phyloP scores from a whole-genome alignment of 2,113 vertebrate genomes.

The Neomonachus schauinslandi region DNA sequence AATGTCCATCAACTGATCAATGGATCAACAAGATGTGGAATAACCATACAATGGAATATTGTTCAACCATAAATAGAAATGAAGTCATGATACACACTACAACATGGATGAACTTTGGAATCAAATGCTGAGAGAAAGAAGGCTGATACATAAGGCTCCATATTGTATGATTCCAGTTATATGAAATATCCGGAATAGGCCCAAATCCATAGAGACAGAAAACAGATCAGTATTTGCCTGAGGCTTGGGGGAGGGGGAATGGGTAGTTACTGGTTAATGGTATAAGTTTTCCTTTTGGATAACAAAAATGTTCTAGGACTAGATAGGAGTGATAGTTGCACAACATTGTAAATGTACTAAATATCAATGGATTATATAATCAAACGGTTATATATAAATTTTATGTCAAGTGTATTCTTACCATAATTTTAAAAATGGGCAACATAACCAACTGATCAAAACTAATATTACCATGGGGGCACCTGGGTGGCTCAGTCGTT shows the following conservation, averaged over 20 bases:
- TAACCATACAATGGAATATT: neutral
- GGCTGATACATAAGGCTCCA: neutral
- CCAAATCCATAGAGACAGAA: neutral
- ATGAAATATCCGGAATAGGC: neutral
- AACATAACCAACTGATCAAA: neutral
- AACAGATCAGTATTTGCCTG: neutral
- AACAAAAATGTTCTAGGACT: neutral
- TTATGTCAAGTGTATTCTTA: neutral
- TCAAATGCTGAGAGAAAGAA: neutral
- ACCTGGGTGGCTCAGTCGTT: too few relatives aligned
- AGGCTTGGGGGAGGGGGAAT: neutral
- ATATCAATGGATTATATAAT: neutral
- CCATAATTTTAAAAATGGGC: neutral
- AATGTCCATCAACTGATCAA: neutral
- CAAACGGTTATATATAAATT: neutral
- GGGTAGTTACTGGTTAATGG: neutral
- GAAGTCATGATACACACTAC: neutral
- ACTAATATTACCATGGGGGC: neutral
- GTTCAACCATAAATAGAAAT: neutral
- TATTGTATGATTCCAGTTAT: neutral
- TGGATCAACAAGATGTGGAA: neutral
- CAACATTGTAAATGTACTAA: neutral
- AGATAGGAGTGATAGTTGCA: neutral
- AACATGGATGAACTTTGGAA: neutral
- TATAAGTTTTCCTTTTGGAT: neutral